A percentile compares a stretch with the other conserved stretches of the same genome.
Evolutionary conservation across 2,113 vertebrate species (phyloP).

Genomic region (Megaceryle torquata): DNA sequence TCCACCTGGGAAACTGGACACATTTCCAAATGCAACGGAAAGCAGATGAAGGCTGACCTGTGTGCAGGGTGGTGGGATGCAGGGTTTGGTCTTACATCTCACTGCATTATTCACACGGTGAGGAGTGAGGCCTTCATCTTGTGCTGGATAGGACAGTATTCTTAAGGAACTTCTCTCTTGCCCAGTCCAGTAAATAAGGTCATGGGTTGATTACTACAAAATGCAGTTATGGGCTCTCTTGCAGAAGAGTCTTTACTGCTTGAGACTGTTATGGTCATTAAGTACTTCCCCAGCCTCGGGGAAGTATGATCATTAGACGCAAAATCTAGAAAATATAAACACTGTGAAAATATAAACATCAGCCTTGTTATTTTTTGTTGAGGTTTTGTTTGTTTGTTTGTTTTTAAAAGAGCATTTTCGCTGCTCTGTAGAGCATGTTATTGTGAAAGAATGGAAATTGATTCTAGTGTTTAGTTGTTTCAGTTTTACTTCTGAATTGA

Average conservation of each 20-base stretch:
- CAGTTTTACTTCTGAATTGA: background rate
- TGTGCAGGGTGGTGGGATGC: fast-evolving
- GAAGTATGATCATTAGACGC: fast-evolving
- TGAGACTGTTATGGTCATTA: fast-evolving
- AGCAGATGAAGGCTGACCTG: background rate
- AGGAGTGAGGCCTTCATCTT: background rate
- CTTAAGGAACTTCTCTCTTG: background rate
- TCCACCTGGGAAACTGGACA: fast-evolving
- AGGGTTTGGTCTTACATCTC: background rate
- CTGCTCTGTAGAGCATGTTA: background rate
- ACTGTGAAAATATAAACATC: background rate
- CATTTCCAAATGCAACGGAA: fast-evolving
- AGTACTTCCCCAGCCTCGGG: background rate
- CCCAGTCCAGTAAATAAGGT: background rate
- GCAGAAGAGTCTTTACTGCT: background rate
- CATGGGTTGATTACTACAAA: background rate
- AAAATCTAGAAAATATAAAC: background rate
- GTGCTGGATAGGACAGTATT: background rate
- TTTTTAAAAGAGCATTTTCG: background rate
- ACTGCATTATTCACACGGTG: fast-evolving
- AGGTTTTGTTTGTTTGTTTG: too few relatives aligned
- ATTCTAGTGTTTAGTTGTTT: background rate
- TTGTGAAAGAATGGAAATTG: background rate
- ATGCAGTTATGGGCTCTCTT: background rate
- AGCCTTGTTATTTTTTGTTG: background rate